Evolutionary conservation across 1,140 invertebrate genomes (phyloP).

Genomic region (Globodera ellingtonae): DNA sequence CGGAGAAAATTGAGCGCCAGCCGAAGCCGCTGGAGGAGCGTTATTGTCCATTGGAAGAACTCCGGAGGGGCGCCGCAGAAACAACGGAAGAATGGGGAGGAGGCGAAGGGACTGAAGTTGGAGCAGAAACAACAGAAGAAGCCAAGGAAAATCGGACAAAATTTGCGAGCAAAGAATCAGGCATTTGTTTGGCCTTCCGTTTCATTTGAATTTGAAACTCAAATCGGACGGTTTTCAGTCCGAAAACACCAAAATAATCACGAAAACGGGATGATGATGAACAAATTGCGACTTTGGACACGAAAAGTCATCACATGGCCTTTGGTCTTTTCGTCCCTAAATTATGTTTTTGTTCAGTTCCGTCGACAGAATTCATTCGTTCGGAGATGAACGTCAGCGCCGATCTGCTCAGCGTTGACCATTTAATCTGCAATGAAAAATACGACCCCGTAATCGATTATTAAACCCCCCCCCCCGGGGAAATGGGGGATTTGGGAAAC

Average conservation of each 20-base stretch:
- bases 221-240: not conserved
- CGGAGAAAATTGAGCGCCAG: slow-evolving; percentile 45
- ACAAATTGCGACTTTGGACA: not conserved
- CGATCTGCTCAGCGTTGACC: slow-evolving; percentile 25
- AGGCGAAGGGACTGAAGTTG: slow-evolving; percentile 6
- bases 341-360: not conserved
- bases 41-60: slow-evolving; percentile 6
- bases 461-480: too few relatives aligned
- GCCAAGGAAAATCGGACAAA: not conserved
- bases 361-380: not conserved
- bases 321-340: not conserved
- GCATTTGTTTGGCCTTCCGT: too few relatives aligned
- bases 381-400: slow-evolving; percentile 10
- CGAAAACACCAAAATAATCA: not conserved
- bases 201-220: too few relatives aligned
- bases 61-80: not conserved
- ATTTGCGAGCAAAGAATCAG: not conserved
- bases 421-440: slow-evolving; percentile 23
- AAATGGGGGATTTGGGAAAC: too few relatives aligned
- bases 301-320: not conserved
- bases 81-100: slow-evolving; percentile 1
- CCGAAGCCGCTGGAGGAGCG: slow-evolving; percentile 20
- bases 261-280: not conserved
- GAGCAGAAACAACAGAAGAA: not conserved
- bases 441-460: slow-evolving; percentile 14